Conservation (phyloP, 2,113 vertebrate genomes). For the Zeus faber region DNA sequence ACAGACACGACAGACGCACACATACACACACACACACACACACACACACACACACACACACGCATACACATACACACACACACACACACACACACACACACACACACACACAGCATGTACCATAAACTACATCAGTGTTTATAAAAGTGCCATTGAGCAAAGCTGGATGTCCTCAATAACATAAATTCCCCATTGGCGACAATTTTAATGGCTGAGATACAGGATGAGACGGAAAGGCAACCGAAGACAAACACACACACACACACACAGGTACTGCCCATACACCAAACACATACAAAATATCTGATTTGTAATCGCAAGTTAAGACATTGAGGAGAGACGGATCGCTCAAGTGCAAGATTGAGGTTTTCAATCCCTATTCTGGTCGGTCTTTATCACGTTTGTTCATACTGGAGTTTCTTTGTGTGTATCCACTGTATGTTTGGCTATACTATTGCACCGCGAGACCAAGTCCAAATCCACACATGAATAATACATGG, state of each 20-base stretch:
- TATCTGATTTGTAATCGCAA: no score
- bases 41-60: slow-evolving; percentile 3
- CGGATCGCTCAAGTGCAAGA: no score
- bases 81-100: neutral
- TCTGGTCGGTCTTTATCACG: no score
- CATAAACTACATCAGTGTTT: slow-evolving; percentile 12
- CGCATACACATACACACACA: neutral
- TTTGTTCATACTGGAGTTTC: no score
- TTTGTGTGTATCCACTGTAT: no score
- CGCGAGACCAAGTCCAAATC: no score
- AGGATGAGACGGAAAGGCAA: neutral
- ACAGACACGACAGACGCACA: slow-evolving; percentile 8
- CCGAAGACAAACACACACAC: neutral
- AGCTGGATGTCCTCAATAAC: neutral
- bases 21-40: slow-evolving; percentile 7
- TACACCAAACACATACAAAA: neutral
- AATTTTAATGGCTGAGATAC: slow-evolving; percentile 9
- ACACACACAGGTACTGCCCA: neutral
- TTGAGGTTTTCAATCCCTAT: no score
- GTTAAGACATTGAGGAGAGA: no score
- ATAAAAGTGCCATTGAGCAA: slow-evolving; percentile 7
- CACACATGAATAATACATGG: neutral
- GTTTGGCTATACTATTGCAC: no score
- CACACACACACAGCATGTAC: slow-evolving; percentile 4
- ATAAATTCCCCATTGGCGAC: neutral